Conservation (phyloP, 2,113 vertebrate species). For the Probosciger aterrimus region DNA sequence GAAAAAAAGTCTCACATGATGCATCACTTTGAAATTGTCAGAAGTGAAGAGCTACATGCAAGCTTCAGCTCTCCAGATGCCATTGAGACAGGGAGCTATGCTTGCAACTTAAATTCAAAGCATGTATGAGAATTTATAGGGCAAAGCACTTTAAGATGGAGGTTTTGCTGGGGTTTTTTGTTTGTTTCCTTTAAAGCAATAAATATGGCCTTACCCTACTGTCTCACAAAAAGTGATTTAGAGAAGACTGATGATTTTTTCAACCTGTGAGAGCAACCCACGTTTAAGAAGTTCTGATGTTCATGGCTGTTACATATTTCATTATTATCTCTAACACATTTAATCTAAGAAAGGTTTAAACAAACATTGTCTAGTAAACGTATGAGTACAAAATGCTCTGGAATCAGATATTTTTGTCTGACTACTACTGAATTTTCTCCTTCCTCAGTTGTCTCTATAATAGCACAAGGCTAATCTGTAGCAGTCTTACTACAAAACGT, state of each 20-base stretch:
- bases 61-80: not conserved
- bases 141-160: not conserved
- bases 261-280: not conserved
- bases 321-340: not conserved
- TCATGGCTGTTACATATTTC: not conserved
- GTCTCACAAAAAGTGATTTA: not conserved
- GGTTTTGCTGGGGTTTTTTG: accelerated
- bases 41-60: not conserved
- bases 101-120: not conserved
- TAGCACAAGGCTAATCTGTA: not conserved
- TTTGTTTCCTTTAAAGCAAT: not conserved
- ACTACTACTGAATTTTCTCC: not conserved
- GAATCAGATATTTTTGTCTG: not conserved
- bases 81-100: not conserved
- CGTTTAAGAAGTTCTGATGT: not conserved
- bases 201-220: not conserved
- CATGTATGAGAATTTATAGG: not conserved
- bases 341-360: not conserved
- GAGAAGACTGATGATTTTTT: not conserved
- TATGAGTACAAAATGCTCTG: not conserved
- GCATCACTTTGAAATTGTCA: not conserved
- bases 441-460: not conserved
- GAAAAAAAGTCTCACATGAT: not conserved
- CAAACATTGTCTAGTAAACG: not conserved
- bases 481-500: not conserved